These are phyloP conservation scores for Tetramorium bicarinatum DNA, from an alignment of 2,888 invertebrate species.

Conservation along the genomic window DNA sequence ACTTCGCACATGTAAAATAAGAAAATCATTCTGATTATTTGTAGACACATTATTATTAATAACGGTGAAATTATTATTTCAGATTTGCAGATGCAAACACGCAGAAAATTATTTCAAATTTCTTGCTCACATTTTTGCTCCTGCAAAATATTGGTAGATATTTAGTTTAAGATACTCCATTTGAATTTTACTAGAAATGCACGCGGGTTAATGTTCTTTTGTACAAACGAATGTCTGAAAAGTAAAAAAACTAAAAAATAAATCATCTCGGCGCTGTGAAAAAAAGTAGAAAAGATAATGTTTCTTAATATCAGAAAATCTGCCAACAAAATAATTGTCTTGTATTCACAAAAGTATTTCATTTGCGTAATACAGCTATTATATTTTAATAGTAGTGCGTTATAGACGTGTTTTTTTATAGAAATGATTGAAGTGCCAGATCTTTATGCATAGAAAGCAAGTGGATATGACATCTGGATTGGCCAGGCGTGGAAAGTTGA, in stretches of 20 bases:
- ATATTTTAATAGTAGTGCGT: not conserved
- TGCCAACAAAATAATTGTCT: not conserved
- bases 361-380: not conserved
- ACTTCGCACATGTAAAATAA: not conserved
- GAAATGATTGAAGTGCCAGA: not conserved
- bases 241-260: not conserved
- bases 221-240: not conserved
- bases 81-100: not conserved
- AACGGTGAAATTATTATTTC: not conserved
- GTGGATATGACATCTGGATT: not conserved
- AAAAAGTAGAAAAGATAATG: not conserved
- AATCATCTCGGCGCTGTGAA: not conserved
- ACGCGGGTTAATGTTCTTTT: not conserved
- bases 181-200: not conserved
- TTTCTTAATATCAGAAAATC: not conserved
- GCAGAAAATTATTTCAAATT: not conserved
- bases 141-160: not conserved
- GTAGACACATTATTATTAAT: not conserved
- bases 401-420: constrained; percentile 2
- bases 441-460: not conserved
- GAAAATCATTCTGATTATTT: not conserved
- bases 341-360: not conserved
- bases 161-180: not conserved
- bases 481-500: not conserved
- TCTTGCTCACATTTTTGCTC: not conserved